Conservation (phyloP, 2,113 vertebrate genomes). For the Xyliphius kryptos region DNA sequence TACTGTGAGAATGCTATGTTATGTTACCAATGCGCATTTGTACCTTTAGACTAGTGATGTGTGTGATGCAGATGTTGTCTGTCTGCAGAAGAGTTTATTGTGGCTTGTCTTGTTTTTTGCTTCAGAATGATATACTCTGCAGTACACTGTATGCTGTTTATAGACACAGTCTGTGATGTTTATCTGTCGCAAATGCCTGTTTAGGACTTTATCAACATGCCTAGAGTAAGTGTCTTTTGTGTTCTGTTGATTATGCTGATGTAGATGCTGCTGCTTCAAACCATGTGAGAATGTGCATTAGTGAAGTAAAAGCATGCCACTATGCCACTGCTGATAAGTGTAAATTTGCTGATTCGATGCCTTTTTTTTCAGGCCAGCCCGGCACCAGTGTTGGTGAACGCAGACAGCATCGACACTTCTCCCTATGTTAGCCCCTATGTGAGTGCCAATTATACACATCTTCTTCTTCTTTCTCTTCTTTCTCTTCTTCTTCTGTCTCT, state of each 20-base stretch:
- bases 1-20: constrained; percentile 14
- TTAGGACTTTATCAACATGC: constrained; percentile 62
- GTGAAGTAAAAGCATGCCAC: no score
- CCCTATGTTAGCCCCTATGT: constrained; percentile 94
- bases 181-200: constrained; percentile 59
- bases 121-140: constrained; percentile 32
- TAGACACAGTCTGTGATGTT: constrained; percentile 52
- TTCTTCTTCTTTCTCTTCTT: no score
- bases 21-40: constrained; percentile 27
- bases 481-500: no score
- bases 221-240: constrained; percentile 56
- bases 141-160: constrained; percentile 55
- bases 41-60: constrained; percentile 10
- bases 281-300: no score
- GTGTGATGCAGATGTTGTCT: constrained; percentile 17
- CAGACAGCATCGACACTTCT: constrained; percentile 82
- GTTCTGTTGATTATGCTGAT: neutral
- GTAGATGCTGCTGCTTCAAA: neutral
- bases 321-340: no score
- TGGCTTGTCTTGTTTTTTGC: constrained; percentile 25
- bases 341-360: no score
- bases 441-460: constrained; percentile 53
- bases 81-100: constrained; percentile 30
- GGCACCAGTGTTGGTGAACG: constrained; percentile 91
- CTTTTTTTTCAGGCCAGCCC: constrained; percentile 87